Evolutionary conservation across 2,113 vertebrate genomes (phyloP).

Genomic region (Anguilla rostrata): DNA sequence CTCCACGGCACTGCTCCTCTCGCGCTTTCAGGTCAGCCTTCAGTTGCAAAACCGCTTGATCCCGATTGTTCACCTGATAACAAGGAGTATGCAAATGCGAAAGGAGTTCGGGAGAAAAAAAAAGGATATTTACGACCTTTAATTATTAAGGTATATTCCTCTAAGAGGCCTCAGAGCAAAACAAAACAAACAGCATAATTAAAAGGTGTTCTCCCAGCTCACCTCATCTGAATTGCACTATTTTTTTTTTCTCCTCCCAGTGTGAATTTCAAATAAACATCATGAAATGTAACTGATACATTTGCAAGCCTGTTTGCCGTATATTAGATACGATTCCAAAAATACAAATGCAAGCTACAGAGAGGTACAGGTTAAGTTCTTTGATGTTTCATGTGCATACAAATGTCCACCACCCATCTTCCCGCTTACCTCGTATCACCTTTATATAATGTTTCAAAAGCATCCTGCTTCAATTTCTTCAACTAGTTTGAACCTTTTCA

Average conservation of each 20-base stretch:
- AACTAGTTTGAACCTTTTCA: background rate
- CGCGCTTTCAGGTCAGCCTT: constrained; percentile 52
- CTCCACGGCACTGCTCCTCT: constrained; percentile 49
- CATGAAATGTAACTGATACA: background rate
- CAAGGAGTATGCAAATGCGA: background rate
- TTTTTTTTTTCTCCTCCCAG: background rate
- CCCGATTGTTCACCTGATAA: constrained; percentile 52
- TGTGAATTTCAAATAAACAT: background rate
- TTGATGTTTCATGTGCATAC: background rate
- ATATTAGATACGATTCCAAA: no score
- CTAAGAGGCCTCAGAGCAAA: background rate
- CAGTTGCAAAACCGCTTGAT: constrained; percentile 62
- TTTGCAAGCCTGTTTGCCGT: background rate
- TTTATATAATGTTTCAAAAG: no score
- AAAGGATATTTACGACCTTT: background rate
- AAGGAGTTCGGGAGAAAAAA: background rate
- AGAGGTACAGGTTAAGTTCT: background rate
- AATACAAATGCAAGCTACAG: background rate
- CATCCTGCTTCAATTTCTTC: background rate
- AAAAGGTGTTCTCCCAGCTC: background rate
- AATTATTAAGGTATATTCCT: constrained; percentile 6
- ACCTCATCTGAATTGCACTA: background rate
- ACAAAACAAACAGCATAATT: constrained; percentile 14
- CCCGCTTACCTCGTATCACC: no score
- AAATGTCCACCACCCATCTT: no score